Percentiles rank a stretch among this genome's conserved stretches.
These are phyloP conservation scores for Notarius lentiginosus DNA, from an alignment of 2,113 vertebrate genomes.

Conservation along the genomic window DNA sequence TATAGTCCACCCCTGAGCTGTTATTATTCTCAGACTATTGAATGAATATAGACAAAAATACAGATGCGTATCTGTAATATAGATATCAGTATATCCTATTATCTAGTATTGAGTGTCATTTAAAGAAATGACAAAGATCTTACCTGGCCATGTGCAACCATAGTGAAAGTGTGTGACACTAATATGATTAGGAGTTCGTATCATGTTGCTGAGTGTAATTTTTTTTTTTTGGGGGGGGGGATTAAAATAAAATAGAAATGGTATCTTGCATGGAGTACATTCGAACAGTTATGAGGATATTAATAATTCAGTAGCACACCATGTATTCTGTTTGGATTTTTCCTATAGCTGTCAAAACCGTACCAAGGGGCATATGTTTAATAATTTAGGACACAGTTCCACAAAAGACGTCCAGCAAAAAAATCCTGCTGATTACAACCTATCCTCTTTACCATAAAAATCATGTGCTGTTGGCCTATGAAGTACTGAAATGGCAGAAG, in stretches of 20 bases:
- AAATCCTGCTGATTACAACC: background rate
- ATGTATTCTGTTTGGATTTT: conserved; percentile 1
- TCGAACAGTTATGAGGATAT: background rate
- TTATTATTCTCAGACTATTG: background rate
- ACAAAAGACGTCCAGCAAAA: background rate
- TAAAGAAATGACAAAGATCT: background rate
- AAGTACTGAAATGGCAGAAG: background rate
- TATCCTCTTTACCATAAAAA: background rate
- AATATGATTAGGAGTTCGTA: background rate
- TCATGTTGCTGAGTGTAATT: no score
- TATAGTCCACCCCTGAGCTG: background rate
- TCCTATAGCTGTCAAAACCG: background rate
- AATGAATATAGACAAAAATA: background rate
- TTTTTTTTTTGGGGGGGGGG: no score
- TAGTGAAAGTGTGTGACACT: background rate
- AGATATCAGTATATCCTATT: background rate
- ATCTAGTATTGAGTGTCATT: background rate
- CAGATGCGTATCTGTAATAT: background rate
- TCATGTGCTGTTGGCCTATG: background rate
- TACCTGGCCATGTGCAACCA: background rate
- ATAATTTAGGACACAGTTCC: conserved; percentile 2
- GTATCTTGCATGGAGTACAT: background rate
- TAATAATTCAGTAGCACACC: background rate
- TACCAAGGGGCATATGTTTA: background rate
- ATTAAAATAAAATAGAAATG: background rate